Conservation (phyloP, 2,797 vertebrate species). For the Anguilla obscura region DNA sequence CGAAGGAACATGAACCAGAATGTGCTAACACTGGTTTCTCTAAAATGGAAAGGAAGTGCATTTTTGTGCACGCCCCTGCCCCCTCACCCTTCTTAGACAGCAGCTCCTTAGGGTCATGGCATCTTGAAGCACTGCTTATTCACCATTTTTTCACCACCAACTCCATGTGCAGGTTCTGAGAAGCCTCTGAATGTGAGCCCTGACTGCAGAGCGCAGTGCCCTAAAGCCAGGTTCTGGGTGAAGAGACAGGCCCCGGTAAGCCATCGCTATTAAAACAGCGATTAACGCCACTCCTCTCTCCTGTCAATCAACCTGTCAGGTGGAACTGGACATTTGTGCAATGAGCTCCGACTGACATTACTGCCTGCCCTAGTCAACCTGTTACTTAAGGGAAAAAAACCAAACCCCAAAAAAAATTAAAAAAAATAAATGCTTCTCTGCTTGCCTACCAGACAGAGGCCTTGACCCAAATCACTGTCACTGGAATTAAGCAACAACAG, state of each 20-base stretch:
- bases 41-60: neutral
- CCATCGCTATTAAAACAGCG: neutral
- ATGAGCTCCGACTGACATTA: neutral
- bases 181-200: neutral
- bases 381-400: neutral
- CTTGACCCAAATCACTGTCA: neutral
- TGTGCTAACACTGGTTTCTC: neutral
- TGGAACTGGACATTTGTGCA: neutral
- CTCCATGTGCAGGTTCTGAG: neutral
- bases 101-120: neutral
- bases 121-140: neutral
- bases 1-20: neutral
- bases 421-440: neutral
- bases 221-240: neutral
- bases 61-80: neutral
- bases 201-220: neutral
- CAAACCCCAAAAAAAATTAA: too few relatives aligned
- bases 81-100: neutral
- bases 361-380: neutral
- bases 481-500: neutral
- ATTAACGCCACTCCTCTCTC: neutral
- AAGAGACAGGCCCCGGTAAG: neutral
- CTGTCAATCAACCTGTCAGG: neutral
- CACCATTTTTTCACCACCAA: neutral
- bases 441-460: neutral